Percentiles rank a stretch among this genome's conserved stretches.
phyloP scores from a whole-genome alignment of 2,797 vertebrate genomes.

The Micrastur ruficollis region DNA sequence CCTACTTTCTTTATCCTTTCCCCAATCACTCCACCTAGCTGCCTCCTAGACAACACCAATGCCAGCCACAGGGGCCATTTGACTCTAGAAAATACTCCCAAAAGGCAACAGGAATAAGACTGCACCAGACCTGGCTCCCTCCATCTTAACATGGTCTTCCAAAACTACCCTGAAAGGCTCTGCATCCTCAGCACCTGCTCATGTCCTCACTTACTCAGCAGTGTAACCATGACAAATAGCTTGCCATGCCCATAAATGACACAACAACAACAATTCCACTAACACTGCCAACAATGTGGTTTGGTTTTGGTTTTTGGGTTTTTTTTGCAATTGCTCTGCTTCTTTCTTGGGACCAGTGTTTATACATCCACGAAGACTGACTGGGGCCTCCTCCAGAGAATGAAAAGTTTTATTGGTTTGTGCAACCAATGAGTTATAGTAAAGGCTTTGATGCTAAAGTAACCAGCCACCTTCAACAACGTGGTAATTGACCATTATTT shows the following conservation, averaged over 20 bases:
- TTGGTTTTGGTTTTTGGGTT: neutral
- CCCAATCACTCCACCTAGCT: neutral
- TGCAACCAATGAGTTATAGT: neutral
- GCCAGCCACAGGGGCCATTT: rapidly evolving
- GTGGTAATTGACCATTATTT: neutral
- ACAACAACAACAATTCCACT: neutral
- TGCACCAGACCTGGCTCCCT: neutral
- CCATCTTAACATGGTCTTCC: rapidly evolving
- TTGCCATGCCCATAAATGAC: neutral
- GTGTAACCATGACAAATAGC: neutral
- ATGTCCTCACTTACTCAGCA: neutral
- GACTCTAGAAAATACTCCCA: neutral
- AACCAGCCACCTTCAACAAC: neutral
- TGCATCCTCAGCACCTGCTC: neutral
- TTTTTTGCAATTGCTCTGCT: neutral
- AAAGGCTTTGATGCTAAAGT: neutral
- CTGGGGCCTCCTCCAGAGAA: neutral
- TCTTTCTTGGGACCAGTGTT: neutral
- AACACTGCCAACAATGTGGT: neutral
- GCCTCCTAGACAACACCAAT: neutral
- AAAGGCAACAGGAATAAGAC: neutral
- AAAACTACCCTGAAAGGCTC: neutral
- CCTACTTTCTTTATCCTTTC: neutral
- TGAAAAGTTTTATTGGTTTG: neutral
- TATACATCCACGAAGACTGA: neutral